Base-by-base conservation (phyloP, 2,888 invertebrate species). In the Drosophila formosana region DNA sequence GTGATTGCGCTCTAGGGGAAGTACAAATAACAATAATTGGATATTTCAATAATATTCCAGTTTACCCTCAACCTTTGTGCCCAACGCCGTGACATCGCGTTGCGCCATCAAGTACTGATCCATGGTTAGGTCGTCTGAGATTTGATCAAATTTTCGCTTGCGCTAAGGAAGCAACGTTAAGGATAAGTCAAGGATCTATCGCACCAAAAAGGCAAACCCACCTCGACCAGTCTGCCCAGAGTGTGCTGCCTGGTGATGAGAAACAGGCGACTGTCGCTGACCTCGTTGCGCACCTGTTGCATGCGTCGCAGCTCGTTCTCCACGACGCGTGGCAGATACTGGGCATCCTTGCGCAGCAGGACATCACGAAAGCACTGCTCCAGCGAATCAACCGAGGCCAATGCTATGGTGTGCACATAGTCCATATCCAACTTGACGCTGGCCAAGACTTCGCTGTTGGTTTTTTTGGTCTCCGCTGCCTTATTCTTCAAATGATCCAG, bases 171-270 rank as follows among this genome's bases (percentile, higher is more conserved):
- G 4, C n/a, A 5, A 0, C 3, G 4, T 3, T 2, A n/a, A 23
- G 5, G 30, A 6, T 32, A 8, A 8, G 8, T 23, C 37, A n/a
- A 37, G 11, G n/a, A 30, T 30, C 18, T 18, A 18, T 18, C 18
- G 30, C 5, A 9, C 18, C 0, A 23, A 5, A 4, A 23, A 3
- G 11, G 2, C 2, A 3, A 32, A 65, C 72, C 7, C 23, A 79
- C 79, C 78, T 80, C 75, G 13, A 64, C 50, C n/a, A 79, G 13
- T 4, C 45, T 52, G 51, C 75, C 79, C 18, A 75, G 49, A 0
- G 64, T 69, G 11, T 79, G 79, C 18, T 78, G 65, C 1, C 62
- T 46, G 7, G 61, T 75, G 8, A 80, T 57, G 3, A 79, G 60
- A 51, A 30, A 32, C 4, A 62, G 28, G 1, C 79, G 74, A 34